Evolutionary conservation across 1,140 invertebrate species (phyloP).

Genomic region (Caenorhabditis tropicalis): DNA sequence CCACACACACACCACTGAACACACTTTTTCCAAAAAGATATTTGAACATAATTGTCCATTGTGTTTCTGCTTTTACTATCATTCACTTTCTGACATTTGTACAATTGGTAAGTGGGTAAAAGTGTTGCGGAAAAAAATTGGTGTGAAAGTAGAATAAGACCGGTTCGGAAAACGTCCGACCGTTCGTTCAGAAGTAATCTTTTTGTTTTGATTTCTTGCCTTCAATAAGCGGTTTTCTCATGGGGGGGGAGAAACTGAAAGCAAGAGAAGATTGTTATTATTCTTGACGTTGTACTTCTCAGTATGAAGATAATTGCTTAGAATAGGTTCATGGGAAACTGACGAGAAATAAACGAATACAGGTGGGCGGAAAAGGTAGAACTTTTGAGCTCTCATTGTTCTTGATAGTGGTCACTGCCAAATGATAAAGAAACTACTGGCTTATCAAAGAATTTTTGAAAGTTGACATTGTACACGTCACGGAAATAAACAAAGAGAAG

Average conservation of each 20-base stretch:
- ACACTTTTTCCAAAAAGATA: neutral
- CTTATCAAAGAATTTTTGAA: neutral
- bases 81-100: conserved; percentile 24
- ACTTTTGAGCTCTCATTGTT: too few relatives aligned
- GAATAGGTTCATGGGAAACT: neutral
- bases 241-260: neutral
- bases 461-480: neutral
- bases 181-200: conserved; percentile 2
- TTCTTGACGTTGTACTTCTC: neutral
- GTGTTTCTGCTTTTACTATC: conserved; percentile 1
- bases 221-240: neutral
- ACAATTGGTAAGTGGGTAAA: neutral
- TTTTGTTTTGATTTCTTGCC: neutral
- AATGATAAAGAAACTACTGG: neutral
- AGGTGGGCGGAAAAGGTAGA: neutral
- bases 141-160: neutral
- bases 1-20: neutral
- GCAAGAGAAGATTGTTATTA: neutral
- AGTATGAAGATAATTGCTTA: neutral
- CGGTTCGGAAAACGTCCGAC: neutral
- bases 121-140: neutral
- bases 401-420: neutral
- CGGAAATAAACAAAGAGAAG: neutral
- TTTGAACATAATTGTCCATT: conserved; percentile 35
- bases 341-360: neutral